Percentiles rank a stretch among this genome's conserved stretches.
Conservation (phyloP, 2,113 vertebrate genomes). For the Syngnathus floridae region DNA sequence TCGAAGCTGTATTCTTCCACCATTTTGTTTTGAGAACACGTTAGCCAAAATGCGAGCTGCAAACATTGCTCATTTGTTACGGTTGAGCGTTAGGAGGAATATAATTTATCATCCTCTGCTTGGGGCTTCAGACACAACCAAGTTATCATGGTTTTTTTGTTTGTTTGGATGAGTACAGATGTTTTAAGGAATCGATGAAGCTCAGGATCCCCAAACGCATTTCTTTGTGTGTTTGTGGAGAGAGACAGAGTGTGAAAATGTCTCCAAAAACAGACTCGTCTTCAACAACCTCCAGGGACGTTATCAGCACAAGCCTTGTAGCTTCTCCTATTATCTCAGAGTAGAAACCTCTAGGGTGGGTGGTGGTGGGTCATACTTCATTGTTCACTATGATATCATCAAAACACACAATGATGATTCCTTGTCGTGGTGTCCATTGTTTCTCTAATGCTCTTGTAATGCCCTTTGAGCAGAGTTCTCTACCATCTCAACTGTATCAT, state of each 20-base stretch:
- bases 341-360: conserved; percentile 17
- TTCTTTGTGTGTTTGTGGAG: not conserved
- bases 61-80: too few relatives aligned
- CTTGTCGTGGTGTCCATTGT: conserved; percentile 39
- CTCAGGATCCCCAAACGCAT: conserved; percentile 4
- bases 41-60: too few relatives aligned
- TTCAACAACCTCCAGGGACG: conserved; percentile 20
- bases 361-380: conserved; percentile 23
- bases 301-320: conserved; percentile 33
- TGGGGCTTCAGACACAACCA: not conserved
- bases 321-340: conserved; percentile 26
- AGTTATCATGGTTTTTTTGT: conserved; percentile 1
- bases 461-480: conserved; percentile 4
- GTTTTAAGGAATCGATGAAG: conserved; percentile 13
- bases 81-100: too few relatives aligned
- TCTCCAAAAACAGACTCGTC: conserved; percentile 20
- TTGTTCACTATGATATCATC: conserved; percentile 43
- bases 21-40: too few relatives aligned
- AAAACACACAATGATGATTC: conserved; percentile 40
- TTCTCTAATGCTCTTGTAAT: conserved; percentile 38
- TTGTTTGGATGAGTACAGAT: not conserved
- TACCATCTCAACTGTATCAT: not conserved
- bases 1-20: too few relatives aligned
- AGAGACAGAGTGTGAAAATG: not conserved
- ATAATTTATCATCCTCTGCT: not conserved